Conservation (phyloP, 2,113 vertebrate genomes). For the Otolemur garnettii region DNA sequence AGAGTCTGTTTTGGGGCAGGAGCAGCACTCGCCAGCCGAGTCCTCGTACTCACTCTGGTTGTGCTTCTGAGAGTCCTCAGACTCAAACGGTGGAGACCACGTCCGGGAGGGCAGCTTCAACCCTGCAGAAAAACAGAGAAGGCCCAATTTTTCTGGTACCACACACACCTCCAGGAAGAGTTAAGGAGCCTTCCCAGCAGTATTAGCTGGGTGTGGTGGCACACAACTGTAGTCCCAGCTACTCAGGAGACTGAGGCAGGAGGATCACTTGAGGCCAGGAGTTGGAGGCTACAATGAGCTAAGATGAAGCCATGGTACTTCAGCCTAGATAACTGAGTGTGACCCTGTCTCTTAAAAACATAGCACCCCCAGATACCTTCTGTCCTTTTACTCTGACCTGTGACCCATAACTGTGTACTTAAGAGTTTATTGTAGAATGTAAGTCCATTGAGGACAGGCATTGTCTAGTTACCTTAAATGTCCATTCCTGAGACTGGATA, state of each 20-base stretch:
- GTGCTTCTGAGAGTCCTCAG: slow-evolving; percentile 91
- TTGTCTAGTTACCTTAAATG: background rate
- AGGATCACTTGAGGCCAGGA: no score
- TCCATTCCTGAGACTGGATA: background rate
- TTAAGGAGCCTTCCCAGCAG: background rate
- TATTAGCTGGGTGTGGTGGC: no score
- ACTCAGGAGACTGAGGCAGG: no score
- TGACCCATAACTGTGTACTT: background rate
- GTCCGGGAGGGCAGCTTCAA: slow-evolving; percentile 95
- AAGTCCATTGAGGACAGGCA: background rate
- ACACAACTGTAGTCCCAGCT: no score
- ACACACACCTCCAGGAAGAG: background rate
- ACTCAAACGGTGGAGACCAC: slow-evolving; percentile 92
- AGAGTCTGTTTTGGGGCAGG: slow-evolving; percentile 96
- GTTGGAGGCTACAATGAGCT: no score
- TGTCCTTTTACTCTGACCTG: background rate
- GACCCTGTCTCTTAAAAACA: no score
- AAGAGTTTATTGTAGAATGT: background rate
- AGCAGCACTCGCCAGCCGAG: slow-evolving; percentile 90
- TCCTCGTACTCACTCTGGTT: slow-evolving; percentile 92
- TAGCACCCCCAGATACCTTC: background rate
- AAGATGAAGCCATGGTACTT: no score
- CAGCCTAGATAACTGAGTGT: no score
- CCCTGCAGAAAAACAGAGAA: slow-evolving; percentile 84
- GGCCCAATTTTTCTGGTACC: background rate